Conservation (phyloP, 2,888 invertebrate species). For the Ormyrus nitidulus region DNA sequence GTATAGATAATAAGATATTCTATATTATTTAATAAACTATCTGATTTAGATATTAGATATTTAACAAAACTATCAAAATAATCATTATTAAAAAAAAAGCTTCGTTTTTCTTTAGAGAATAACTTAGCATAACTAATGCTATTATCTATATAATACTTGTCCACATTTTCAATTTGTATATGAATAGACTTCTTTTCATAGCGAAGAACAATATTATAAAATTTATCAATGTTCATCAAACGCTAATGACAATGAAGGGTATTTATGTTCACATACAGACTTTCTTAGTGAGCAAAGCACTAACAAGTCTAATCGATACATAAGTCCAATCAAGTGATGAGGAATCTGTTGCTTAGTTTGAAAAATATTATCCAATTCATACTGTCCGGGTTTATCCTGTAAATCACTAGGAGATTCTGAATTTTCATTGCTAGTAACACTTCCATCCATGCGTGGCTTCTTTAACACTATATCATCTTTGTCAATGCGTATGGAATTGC, state of each 20-base stretch:
- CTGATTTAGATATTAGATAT: slow-evolving; percentile 53
- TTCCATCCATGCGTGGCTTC: not conserved
- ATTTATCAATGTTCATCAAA: slow-evolving; percentile 59
- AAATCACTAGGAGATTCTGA: not conserved
- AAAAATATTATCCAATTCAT: slow-evolving; percentile 1
- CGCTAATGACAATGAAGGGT: slow-evolving; percentile 61
- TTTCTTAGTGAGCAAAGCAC: slow-evolving; percentile 62
- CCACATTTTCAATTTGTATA: slow-evolving; percentile 62
- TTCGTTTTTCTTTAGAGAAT: slow-evolving; percentile 60
- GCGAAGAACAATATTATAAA: slow-evolving; percentile 59
- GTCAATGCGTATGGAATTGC: not conserved
- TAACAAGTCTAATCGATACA: slow-evolving; percentile 64
- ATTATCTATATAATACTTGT: slow-evolving; percentile 60
- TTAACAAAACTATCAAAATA: slow-evolving; percentile 63
- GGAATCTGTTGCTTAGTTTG: slow-evolving; percentile 50
- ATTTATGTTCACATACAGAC: slow-evolving; percentile 61
- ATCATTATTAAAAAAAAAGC: slow-evolving; percentile 59
- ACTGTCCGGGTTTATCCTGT: not conserved
- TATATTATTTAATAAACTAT: slow-evolving; percentile 52
- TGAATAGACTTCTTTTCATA: slow-evolving; percentile 61
- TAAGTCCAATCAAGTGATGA: slow-evolving; percentile 61
- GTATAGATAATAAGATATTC: no score
- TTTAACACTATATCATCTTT: slow-evolving; percentile 50
- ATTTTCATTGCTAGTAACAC: no score
- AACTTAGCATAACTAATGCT: slow-evolving; percentile 60